These are phyloP conservation scores for Cyprinodon brontotheroides DNA, from an alignment of 2,113 vertebrate species.

Conservation along the genomic window DNA sequence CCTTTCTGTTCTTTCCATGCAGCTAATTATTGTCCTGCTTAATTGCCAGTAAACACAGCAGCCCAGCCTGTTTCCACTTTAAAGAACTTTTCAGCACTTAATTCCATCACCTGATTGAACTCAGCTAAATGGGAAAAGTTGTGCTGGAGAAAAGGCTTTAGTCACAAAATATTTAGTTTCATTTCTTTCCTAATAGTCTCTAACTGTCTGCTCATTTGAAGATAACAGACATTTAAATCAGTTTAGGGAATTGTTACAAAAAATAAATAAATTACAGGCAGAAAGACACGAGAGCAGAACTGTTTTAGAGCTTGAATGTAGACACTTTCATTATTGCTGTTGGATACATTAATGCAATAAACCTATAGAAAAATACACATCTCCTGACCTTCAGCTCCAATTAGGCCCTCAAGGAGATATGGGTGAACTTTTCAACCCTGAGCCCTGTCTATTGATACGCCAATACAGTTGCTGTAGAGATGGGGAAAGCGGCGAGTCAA, in stretches of 20 bases:
- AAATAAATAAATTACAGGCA: conserved; percentile 56
- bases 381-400: conserved; percentile 78
- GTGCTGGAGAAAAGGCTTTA: conserved; percentile 70
- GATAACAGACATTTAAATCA: conserved; percentile 73
- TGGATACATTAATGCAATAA: conserved; percentile 73
- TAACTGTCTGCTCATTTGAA: conserved; percentile 73
- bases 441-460: conserved; percentile 69
- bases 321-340: conserved; percentile 28
- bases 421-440: conserved; percentile 77
- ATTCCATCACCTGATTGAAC: conserved; percentile 75
- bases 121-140: conserved; percentile 74
- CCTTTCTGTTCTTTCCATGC: conserved; percentile 36
- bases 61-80: conserved; percentile 62
- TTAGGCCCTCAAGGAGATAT: conserved; percentile 72
- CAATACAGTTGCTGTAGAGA: conserved; percentile 49
- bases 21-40: conserved; percentile 78
- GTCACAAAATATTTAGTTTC: conserved; percentile 74
- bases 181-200: conserved; percentile 71
- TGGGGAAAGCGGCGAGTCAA: conserved; percentile 51
- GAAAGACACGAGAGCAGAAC: conserved; percentile 28
- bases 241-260: conserved; percentile 62
- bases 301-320: conserved; percentile 31
- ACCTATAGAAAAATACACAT: conserved; percentile 71
- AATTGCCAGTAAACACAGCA: conserved; percentile 72
- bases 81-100: conserved; percentile 69